A percentile compares a stretch with the other conserved stretches of the same genome.
Conservation (phyloP, 2,797 vertebrate genomes). For the Anniella stebbinsi region DNA sequence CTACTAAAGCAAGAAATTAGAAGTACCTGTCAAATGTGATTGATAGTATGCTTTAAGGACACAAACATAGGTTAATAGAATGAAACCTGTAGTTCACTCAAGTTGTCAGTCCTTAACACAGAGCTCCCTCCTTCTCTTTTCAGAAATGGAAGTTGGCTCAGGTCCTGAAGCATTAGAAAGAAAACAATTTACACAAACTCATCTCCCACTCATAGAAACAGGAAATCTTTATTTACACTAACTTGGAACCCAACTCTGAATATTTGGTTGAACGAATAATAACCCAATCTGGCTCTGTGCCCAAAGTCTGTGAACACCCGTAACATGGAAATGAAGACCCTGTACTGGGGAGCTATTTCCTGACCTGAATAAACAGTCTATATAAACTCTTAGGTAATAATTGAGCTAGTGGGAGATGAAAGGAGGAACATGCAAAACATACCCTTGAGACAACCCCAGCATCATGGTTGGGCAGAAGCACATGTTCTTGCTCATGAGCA, state of each 20-base stretch:
- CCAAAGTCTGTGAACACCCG: not conserved
- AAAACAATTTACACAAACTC: not conserved
- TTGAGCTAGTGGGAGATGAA: not conserved
- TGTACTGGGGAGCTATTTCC: not conserved
- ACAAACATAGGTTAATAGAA: not conserved
- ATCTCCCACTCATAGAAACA: not conserved
- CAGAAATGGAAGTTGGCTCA: not conserved
- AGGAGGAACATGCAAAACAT: not conserved
- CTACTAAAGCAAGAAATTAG: not conserved
- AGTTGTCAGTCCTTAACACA: not conserved
- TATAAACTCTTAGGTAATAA: slow-evolving; percentile 11
- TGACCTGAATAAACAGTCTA: not conserved
- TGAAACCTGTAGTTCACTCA: not conserved
- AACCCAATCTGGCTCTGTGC: not conserved
- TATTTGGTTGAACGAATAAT: slow-evolving; percentile 3
- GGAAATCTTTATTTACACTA: not conserved
- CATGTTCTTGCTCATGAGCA: not conserved
- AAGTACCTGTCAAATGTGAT: not conserved
- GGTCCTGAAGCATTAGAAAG: not conserved
- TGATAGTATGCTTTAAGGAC: not conserved
- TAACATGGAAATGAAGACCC: not conserved
- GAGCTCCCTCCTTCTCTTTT: not conserved
- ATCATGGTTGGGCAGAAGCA: not conserved
- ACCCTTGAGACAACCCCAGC: not conserved
- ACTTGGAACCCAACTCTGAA: not conserved